Evolutionary conservation across 2,113 vertebrate species (phyloP).

Genomic region (Trichechus manatus): DNA sequence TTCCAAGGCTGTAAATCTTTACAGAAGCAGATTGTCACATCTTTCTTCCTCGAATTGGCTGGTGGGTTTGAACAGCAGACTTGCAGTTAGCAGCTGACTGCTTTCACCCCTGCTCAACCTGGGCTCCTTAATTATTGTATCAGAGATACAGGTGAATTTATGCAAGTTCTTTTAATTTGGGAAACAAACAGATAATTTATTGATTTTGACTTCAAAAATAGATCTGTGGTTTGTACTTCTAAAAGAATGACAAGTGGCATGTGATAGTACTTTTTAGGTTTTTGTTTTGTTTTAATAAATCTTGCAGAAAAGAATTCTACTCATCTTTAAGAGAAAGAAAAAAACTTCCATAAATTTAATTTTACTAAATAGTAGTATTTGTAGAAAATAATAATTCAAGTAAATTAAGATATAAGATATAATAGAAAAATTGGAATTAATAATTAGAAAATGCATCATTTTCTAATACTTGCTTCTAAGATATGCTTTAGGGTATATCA

Average conservation of each 20-base stretch:
- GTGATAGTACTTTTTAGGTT: background rate
- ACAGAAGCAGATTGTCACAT: too few species aligned
- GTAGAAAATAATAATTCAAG: background rate
- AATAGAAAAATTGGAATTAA: background rate
- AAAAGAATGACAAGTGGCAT: background rate
- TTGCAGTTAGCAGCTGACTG: too few species aligned
- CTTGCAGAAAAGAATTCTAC: background rate
- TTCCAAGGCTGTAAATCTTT: too few species aligned
- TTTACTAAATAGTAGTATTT: background rate
- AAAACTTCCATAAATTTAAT: background rate
- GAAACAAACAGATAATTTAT: background rate
- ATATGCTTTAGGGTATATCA: background rate
- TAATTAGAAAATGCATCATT: constrained; percentile 10
- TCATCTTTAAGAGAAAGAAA: background rate
- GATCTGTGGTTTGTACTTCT: background rate
- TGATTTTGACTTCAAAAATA: background rate
- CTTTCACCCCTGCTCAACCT: too few species aligned
- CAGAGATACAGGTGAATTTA: background rate
- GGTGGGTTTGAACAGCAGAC: too few species aligned
- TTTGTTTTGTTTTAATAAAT: background rate
- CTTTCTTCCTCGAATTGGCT: too few species aligned
- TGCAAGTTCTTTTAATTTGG: background rate
- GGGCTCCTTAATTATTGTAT: background rate
- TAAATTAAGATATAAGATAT: constrained; percentile 1
- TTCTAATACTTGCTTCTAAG: background rate